Evolutionary conservation across 2,113 vertebrate genomes (phyloP).

Genomic region (Galeopterus variegatus): DNA sequence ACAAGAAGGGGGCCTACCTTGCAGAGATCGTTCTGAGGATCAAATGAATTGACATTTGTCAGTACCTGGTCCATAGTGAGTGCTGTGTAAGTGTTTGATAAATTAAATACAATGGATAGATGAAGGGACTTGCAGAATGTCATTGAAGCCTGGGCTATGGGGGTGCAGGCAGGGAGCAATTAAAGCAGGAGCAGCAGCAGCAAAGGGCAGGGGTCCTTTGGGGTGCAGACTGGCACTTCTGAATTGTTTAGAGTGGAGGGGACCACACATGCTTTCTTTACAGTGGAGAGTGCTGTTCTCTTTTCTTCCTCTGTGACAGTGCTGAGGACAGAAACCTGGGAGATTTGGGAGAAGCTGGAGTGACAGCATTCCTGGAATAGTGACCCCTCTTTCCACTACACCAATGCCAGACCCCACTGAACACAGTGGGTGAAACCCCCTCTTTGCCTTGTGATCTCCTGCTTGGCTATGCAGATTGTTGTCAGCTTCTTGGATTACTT

Average conservation of each 20-base stretch:
- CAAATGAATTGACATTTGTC: background rate
- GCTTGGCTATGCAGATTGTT: conserved; percentile 57
- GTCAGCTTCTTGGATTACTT: background rate
- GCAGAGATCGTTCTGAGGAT: background rate
- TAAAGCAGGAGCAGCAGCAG: no score
- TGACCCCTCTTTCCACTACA: background rate
- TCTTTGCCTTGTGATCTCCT: background rate
- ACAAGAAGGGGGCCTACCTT: background rate
- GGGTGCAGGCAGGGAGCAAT: background rate
- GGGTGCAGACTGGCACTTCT: rapidly evolving
- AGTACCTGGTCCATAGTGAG: background rate
- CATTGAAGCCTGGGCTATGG: no score
- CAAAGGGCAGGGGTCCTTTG: background rate
- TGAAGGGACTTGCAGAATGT: background rate
- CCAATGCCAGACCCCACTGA: background rate
- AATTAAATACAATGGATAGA: background rate
- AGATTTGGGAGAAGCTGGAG: background rate
- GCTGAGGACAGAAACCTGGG: background rate
- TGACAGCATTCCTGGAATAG: background rate
- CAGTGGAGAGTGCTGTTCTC: background rate
- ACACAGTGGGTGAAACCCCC: rapidly evolving
- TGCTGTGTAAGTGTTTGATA: background rate
- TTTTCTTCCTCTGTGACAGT: background rate
- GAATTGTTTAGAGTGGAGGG: rapidly evolving
- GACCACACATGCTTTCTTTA: background rate